These are phyloP conservation scores for Propsilocerus akamusi DNA, from an alignment of 1,140 invertebrate species.

Conservation along the genomic window DNA sequence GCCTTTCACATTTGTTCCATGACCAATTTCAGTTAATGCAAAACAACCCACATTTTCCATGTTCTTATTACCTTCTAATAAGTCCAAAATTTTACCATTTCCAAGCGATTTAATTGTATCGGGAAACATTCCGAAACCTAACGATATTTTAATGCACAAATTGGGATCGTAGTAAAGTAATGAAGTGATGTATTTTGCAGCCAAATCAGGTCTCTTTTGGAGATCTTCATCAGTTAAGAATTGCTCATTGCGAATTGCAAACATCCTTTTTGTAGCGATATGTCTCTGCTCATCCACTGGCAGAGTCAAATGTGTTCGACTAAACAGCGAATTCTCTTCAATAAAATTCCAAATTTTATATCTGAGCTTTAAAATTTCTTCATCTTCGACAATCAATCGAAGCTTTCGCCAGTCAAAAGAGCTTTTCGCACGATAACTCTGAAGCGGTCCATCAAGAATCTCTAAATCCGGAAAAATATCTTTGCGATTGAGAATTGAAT, in stretches of 20 bases:
- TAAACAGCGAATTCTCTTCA: conserved; percentile 57
- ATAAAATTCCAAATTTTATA: conserved; percentile 47
- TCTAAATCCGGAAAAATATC: conserved; percentile 36
- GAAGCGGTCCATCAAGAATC: conserved; percentile 41
- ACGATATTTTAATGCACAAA: conserved; percentile 37
- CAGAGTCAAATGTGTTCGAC: conserved; percentile 28
- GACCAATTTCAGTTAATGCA: conserved; percentile 69
- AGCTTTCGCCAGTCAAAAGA: conserved; percentile 71
- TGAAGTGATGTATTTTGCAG: conserved; percentile 27
- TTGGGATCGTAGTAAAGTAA: conserved; percentile 51
- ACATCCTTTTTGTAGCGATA: conserved; percentile 36
- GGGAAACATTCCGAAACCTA: conserved; percentile 36
- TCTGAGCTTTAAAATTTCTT: conserved; percentile 34
- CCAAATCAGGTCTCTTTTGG: conserved; percentile 22
- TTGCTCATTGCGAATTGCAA: conserved; percentile 41
- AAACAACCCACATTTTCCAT: conserved; percentile 51
- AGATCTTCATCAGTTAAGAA: conserved; percentile 36
- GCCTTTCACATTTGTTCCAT: conserved; percentile 69
- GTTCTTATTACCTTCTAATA: conserved; percentile 34
- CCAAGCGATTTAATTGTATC: conserved; percentile 34
- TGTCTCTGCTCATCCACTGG: conserved; percentile 41
- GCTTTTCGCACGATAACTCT: conserved; percentile 49
- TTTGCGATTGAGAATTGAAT: conserved; percentile 18
- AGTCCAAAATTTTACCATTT: conserved; percentile 35
- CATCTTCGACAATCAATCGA: conserved; percentile 48